Conservation (phyloP, 2,797 vertebrate genomes). For the Lutjanus campechanus region DNA sequence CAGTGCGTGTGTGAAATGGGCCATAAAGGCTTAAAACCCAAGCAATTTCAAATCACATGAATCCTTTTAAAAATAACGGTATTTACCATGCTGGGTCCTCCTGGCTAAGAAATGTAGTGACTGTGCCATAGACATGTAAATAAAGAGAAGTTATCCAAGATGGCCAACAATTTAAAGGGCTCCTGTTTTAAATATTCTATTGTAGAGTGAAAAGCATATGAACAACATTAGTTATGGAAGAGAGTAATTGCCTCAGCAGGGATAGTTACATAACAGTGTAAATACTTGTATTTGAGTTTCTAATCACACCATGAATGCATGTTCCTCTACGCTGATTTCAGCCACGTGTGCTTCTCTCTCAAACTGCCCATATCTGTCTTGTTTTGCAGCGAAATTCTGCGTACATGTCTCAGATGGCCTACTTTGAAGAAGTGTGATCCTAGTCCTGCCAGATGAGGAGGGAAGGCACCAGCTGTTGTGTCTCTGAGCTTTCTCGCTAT, state of each 20-base stretch:
- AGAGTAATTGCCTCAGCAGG: not conserved
- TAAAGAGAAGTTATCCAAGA: too few relatives aligned
- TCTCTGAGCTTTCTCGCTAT: slow-evolving; percentile 22
- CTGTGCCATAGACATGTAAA: too few relatives aligned
- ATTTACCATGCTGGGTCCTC: too few relatives aligned
- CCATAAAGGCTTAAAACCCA: not conserved
- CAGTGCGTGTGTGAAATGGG: too few relatives aligned
- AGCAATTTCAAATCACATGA: not conserved
- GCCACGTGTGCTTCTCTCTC: not conserved
- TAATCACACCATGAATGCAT: not conserved
- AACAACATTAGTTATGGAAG: not conserved
- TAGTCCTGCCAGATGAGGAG: slow-evolving; percentile 18
- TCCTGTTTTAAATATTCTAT: too few relatives aligned
- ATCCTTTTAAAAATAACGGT: not conserved
- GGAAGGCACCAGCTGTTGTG: slow-evolving; percentile 19
- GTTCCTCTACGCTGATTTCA: not conserved
- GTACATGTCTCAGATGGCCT: slow-evolving; percentile 89
- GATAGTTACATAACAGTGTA: not conserved
- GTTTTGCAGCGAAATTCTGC: slow-evolving; percentile 87
- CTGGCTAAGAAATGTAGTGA: not conserved
- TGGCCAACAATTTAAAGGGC: too few relatives aligned
- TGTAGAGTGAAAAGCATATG: too few relatives aligned
- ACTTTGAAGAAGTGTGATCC: slow-evolving; percentile 88
- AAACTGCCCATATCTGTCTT: slow-evolving; percentile 17
- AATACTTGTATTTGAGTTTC: not conserved